Percentiles rank a stretch among this genome's conserved stretches.
Conservation (phyloP, 2,113 vertebrate species). For the Diadophis punctatus region DNA sequence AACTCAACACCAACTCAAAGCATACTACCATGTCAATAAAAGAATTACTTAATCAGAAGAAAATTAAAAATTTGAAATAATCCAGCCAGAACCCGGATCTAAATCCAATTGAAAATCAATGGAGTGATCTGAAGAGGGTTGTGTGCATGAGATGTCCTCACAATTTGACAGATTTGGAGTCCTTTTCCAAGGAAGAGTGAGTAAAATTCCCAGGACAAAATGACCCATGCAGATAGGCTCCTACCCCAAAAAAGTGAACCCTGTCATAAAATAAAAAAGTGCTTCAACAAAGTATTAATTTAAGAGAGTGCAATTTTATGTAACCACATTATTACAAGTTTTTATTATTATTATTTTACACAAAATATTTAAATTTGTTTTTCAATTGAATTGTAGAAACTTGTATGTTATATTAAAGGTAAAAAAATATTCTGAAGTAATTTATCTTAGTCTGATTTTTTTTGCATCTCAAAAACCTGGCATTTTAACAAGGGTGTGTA, state of each 20-base stretch:
- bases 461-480: neutral
- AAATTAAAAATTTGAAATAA: neutral
- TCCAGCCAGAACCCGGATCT: neutral
- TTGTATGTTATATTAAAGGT: neutral
- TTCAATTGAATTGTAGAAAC: neutral
- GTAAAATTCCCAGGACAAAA: neutral
- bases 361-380: neutral
- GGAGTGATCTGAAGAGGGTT: neutral
- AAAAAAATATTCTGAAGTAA: neutral
- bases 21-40: neutral
- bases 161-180: neutral
- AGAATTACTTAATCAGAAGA: neutral
- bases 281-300: neutral
- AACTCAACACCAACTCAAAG: neutral
- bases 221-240: neutral
- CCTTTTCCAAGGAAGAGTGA: neutral
- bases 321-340: neutral
- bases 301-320: neutral
- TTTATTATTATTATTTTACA: neutral
- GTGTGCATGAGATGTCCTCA: no score
- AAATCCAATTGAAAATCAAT: neutral
- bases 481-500: neutral
- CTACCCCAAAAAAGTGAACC: neutral
- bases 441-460: neutral
- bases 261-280: neutral